Evolutionary conservation across 2,888 invertebrate species (phyloP).

Genomic region (Sussaba pulchella): DNA sequence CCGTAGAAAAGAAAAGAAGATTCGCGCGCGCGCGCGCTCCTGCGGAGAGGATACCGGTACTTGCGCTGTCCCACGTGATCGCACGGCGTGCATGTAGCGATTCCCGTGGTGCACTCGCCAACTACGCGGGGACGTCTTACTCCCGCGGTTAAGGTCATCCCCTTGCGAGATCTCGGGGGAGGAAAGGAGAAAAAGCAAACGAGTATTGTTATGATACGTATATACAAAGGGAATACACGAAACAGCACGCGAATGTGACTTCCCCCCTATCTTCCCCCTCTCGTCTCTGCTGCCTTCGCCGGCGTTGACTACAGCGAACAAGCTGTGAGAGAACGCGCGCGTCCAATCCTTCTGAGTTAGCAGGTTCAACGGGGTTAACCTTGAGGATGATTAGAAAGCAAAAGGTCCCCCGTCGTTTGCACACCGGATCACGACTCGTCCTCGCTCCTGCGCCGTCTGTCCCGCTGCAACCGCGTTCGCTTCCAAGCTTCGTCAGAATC

Average conservation of each 20-base stretch:
- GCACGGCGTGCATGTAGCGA: slow-evolving; percentile 24
- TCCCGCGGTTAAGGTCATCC: slow-evolving; percentile 64
- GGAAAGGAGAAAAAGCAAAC: slow-evolving; percentile 45
- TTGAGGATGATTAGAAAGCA: slow-evolving; percentile 84
- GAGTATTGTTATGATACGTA: slow-evolving; percentile 39
- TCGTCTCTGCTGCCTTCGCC: not conserved
- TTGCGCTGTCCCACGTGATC: slow-evolving; percentile 36
- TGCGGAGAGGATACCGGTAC: slow-evolving; percentile 52
- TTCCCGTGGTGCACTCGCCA: slow-evolving; percentile 31
- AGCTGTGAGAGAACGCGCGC: slow-evolving; percentile 57
- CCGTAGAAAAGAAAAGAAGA: slow-evolving; percentile 8
- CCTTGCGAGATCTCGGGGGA: slow-evolving; percentile 42
- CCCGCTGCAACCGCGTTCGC: slow-evolving; percentile 18
- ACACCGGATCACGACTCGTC: slow-evolving; percentile 81
- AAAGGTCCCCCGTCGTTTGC: slow-evolving; percentile 79
- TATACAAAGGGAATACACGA: slow-evolving; percentile 10
- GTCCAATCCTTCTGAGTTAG: slow-evolving; percentile 60
- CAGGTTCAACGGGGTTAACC: slow-evolving; percentile 82
- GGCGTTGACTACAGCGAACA: slow-evolving; percentile 3
- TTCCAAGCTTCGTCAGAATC: not conserved
- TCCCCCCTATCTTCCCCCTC: slow-evolving; percentile 15
- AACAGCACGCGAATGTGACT: slow-evolving; percentile 50
- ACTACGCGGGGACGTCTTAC: slow-evolving; percentile 62
- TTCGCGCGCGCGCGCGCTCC: slow-evolving; percentile 38
- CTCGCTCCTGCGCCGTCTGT: slow-evolving; percentile 75